Percentiles rank a stretch among this genome's conserved stretches.
These are phyloP conservation scores for Cololabis saira DNA, from an alignment of 2,113 vertebrate genomes.

Conservation along the genomic window DNA sequence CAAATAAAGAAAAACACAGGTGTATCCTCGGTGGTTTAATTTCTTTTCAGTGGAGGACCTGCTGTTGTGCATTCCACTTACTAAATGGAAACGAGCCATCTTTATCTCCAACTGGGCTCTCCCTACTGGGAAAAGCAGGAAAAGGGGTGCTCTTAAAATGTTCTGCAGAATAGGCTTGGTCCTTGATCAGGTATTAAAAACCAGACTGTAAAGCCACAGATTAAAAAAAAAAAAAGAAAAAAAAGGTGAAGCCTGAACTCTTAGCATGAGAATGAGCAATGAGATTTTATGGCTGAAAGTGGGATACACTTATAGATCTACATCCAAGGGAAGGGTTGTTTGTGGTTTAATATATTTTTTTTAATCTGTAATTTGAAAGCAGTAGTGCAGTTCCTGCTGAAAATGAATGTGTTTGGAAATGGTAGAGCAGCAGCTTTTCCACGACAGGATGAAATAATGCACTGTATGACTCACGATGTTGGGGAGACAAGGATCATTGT, in stretches of 20 bases:
- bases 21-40: neutral
- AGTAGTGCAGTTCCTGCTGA: neutral
- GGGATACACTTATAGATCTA: neutral
- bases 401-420: neutral
- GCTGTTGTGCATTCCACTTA: neutral
- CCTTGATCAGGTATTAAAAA: neutral
- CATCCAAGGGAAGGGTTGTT: neutral
- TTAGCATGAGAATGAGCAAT: neutral
- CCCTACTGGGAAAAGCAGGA: neutral
- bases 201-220: neutral
- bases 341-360: neutral
- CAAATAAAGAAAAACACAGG: neutral
- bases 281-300: neutral
- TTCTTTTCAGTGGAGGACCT: neutral
- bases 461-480: neutral
- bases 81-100: slow-evolving; percentile 3
- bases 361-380: neutral
- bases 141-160: neutral
- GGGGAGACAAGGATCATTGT: neutral
- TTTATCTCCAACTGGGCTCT: neutral
- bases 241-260: slow-evolving; percentile 4
- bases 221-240: neutral
- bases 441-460: neutral
- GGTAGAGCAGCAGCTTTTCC: neutral
- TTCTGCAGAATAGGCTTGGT: neutral